phyloP scores from a whole-genome alignment of 92 coral and sea anemone species.

The Palythoa caribaeorum region DNA sequence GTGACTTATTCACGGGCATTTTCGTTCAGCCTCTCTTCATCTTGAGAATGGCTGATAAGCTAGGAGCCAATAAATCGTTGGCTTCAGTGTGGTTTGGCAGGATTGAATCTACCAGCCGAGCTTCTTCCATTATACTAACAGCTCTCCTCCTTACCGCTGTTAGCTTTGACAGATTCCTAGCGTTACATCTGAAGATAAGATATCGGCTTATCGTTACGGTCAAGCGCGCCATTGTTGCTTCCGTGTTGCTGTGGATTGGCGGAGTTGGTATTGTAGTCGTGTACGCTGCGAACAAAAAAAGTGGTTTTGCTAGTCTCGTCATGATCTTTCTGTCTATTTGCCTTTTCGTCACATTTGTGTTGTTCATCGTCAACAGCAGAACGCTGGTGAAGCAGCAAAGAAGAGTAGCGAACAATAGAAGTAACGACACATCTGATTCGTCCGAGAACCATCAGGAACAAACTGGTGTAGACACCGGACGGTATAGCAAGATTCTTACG shows the following conservation, averaged over 20 bases:
- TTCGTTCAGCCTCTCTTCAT: neutral
- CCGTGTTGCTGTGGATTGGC: no score
- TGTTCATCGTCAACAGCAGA: neutral
- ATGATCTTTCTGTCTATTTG: neutral
- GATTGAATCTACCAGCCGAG: neutral
- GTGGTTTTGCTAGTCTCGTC: neutral
- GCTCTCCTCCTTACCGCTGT: neutral
- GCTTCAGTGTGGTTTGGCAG: neutral
- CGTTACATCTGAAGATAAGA: neutral
- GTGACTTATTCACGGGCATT: neutral
- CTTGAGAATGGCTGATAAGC: neutral
- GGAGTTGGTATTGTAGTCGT: neutral
- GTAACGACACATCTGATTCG: neutral
- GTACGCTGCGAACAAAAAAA: neutral
- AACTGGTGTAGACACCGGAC: neutral
- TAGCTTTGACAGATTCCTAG: conserved; percentile 4
- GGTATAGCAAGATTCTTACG: neutral
- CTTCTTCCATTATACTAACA: neutral
- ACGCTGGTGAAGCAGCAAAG: neutral
- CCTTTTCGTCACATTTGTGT: neutral
- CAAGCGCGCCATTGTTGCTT: neutral
- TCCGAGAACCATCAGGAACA: neutral
- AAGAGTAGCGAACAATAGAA: neutral
- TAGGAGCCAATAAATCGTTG: neutral
- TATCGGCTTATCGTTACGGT: neutral